Conservation (phyloP, 2,888 invertebrate genomes). For the Odontothrips loti region DNA sequence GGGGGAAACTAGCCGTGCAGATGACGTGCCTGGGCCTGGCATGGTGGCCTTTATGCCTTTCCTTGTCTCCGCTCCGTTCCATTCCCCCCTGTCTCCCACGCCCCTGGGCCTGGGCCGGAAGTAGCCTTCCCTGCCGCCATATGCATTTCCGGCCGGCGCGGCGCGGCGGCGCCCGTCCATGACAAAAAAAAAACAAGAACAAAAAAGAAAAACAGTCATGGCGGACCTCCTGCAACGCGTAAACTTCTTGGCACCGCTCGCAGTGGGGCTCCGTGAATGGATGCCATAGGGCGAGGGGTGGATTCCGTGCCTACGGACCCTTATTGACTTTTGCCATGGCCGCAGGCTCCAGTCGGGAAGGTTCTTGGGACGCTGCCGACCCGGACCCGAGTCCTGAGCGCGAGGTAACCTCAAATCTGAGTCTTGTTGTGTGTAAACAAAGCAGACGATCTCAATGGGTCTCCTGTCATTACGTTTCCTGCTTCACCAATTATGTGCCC, state of each 20-base stretch:
- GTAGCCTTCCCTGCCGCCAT: no score
- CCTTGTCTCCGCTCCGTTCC: no score
- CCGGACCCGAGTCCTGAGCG: background rate
- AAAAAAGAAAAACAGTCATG: no score
- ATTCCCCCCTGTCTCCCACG: no score
- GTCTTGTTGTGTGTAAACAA: background rate
- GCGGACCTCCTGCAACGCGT: background rate
- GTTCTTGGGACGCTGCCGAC: background rate
- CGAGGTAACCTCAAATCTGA: background rate
- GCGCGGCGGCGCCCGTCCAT: no score
- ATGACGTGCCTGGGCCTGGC: background rate
- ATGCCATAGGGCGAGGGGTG: background rate
- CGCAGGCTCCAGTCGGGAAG: background rate
- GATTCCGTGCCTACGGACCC: background rate
- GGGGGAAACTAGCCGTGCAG: background rate
- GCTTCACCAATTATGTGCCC: no score
- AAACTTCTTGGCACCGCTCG: background rate
- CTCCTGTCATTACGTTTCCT: background rate
- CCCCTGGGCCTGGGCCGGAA: no score
- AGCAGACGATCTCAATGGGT: background rate
- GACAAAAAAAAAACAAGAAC: no score
- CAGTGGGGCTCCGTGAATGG: background rate
- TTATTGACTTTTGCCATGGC: background rate
- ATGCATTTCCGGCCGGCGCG: background rate
- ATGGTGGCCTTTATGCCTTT: no score